Conservation (phyloP, 2,888 invertebrate species). For the Choristoneura rosaceana region DNA sequence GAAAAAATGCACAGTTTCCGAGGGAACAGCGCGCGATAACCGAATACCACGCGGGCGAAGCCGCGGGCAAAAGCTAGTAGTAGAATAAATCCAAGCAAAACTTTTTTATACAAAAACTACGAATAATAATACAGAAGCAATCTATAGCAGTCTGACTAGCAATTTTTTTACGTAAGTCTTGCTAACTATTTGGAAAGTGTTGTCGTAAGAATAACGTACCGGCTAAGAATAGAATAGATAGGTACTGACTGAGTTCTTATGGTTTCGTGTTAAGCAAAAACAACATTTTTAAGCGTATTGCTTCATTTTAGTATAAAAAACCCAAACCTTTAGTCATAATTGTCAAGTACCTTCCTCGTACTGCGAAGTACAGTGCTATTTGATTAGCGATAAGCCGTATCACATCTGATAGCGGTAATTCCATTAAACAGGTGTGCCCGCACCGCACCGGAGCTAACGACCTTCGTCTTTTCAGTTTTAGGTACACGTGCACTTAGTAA, state of each 20-base stretch:
- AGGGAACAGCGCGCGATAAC: too few relatives aligned
- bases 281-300: not conserved
- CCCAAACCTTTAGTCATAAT: not conserved
- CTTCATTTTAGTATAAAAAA: not conserved
- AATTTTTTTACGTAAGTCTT: not conserved
- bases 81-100: too few relatives aligned
- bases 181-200: too few relatives aligned
- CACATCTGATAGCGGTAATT: slow-evolving; percentile 51
- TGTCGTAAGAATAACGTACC: too few relatives aligned
- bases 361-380: slow-evolving; percentile 23
- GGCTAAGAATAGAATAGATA: not conserved
- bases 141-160: too few relatives aligned
- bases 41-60: too few relatives aligned
- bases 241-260: too few relatives aligned
- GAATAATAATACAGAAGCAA: too few relatives aligned
- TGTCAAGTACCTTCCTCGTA: slow-evolving; percentile 4
- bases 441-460: slow-evolving; percentile 41
- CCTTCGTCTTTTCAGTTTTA: slow-evolving; percentile 44
- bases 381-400: slow-evolving; percentile 35
- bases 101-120: too few relatives aligned
- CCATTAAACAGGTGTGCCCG: slow-evolving; percentile 58
- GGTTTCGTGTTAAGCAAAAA: not conserved
- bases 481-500: slow-evolving; percentile 24
- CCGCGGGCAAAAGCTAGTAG: too few relatives aligned
- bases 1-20: too few relatives aligned